Conservation (phyloP, 2,797 vertebrate species). For the Anabacerthia variegaticeps region DNA sequence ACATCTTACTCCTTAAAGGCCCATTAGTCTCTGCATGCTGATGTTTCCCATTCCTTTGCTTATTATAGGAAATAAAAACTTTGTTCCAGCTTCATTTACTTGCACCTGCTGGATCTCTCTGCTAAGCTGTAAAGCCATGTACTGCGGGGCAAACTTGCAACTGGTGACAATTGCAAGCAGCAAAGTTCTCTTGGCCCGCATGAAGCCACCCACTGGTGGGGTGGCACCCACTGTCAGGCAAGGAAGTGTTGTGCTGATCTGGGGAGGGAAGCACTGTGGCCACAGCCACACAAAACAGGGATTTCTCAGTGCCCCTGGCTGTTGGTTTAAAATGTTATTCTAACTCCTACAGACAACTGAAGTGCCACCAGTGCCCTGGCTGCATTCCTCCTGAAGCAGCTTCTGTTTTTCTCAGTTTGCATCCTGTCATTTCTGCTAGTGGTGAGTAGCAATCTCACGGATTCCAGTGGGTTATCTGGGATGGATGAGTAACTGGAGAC, state of each 20-base stretch:
- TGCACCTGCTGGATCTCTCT: neutral
- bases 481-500: neutral
- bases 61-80: conserved; percentile 22
- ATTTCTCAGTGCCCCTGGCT: neutral
- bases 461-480: neutral
- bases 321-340: neutral
- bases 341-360: neutral
- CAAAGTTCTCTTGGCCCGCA: neutral
- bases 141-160: neutral
- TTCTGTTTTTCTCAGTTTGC: neutral
- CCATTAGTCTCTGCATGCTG: neutral
- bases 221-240: neutral
- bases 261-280: neutral
- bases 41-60: neutral
- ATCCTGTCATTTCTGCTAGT: neutral
- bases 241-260: rapidly evolving
- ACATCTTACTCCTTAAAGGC: conserved; percentile 19
- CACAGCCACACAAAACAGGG: neutral
- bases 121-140: neutral
- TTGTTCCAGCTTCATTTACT: neutral
- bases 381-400: neutral
- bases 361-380: neutral
- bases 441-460: neutral
- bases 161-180: neutral
- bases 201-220: neutral